Base-by-base conservation (phyloP, 2,888 invertebrate species). In the Eurois occulta region DNA sequence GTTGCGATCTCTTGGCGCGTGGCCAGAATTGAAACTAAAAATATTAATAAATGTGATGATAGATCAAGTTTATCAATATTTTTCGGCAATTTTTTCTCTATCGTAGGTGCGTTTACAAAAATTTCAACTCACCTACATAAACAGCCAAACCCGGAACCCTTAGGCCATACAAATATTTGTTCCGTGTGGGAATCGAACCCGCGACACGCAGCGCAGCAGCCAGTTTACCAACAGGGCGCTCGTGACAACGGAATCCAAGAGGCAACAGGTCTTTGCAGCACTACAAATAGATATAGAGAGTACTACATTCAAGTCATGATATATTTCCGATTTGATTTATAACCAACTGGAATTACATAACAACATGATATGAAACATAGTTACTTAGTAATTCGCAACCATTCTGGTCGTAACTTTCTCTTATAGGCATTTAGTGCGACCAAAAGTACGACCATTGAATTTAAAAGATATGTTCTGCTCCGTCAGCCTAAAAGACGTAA, bases 401-500 rank as follows among this genome's bases (percentile, higher is more conserved):
- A 64, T 64, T 46, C 32, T 69, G 60, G 35, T 70, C 66, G 48
- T 75, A 84, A 81, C 83, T 84, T 84, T 84, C 83, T 72, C 85
- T 75, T 65, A 58, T 35, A 55, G 68, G 11, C 67, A 67, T 81
- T 76, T 65, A 73, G 7, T 84, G 18, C 65, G 60, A 69, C 55
- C 28, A 35, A 41, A 55, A 46, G 16, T 58, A 65, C 71, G 65
- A 66, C 43, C 52, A 32, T 13, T 48, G 82, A 73, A 85, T 85
- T 28, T 32, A 13, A 62, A 75, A 68, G 4, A 65, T 62, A 80
- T 75, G 68, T 65, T 41, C 65, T 16, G n/a, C 16, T n/a, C n/a
- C 8, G 18, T 10, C 21, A 21, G 1, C 24, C 2, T 38, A 38
- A 41, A 65, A 65, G n/a, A 65, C 3, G 35, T 41, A 65, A 41